These are phyloP conservation scores for Linurgus olivaceus DNA, from an alignment of 2,797 vertebrate genomes.

Conservation along the genomic window DNA sequence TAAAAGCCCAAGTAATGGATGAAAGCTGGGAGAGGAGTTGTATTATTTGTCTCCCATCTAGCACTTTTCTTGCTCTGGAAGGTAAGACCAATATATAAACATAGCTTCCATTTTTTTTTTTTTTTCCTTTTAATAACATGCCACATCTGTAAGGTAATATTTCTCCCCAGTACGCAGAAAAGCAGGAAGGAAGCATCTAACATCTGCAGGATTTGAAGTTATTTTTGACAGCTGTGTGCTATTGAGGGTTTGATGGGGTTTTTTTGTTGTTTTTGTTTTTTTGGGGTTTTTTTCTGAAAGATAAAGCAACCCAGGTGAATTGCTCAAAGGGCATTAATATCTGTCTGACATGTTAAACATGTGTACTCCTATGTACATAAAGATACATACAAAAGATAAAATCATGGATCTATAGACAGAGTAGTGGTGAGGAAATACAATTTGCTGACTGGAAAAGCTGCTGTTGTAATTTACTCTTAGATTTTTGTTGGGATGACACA, in stretches of 20 bases:
- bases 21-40: conserved; percentile 15
- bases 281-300: background rate
- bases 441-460: background rate
- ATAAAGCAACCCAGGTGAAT: conserved; percentile 44
- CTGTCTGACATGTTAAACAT: conserved; percentile 12
- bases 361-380: background rate
- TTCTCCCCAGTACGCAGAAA: conserved; percentile 8
- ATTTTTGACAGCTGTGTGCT: conserved; percentile 23
- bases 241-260: background rate
- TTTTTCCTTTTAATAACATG: background rate
- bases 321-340: conserved; percentile 24
- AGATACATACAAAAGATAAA: background rate
- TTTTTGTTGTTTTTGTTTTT: too few species aligned
- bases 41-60: conserved; percentile 17
- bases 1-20: conserved; percentile 27
- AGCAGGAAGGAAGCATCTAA: conserved; percentile 49
- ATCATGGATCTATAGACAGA: background rate
- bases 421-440: background rate
- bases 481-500: background rate
- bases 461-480: background rate
- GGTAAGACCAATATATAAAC: conserved; percentile 5
- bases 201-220: conserved; percentile 46
- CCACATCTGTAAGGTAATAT: conserved; percentile 33
- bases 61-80: conserved; percentile 30
- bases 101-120: background rate